Base-by-base conservation (phyloP, 2,113 vertebrate genomes). In the Murina feae region DNA sequence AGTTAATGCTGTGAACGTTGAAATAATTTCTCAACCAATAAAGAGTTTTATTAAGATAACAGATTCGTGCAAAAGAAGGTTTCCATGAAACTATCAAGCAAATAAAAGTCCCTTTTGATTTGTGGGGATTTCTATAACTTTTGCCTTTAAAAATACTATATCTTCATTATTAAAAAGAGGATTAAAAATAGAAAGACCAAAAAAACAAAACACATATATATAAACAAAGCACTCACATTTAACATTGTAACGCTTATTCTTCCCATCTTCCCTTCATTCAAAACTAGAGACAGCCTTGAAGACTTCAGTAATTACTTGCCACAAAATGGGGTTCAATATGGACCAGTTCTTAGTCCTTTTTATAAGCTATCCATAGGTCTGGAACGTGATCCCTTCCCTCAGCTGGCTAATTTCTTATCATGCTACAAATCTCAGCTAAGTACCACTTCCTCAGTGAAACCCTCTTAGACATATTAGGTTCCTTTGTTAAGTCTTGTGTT, bases 21-120 rank as follows among this genome's bases (percentile, higher is more conserved):
- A 91, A 94, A 92, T 58, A 37, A 83, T 78, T 90, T 91, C 80
- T 89, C 49, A 93, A 35, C 30, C 44, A 75, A 69, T 47, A 14
- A 65, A 6, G 17, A 88, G 39, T 79, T 95, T 83, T 86, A 74
- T 74, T 84, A 91, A 51, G 68, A 94, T 51, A 88, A 53, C 37
- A 32, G 51, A 87, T 30, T 66, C 44, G 79, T n/a, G n/a, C n/a
- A n/a, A n/a, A 78, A 83, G 86, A 85, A 28, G 14, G 4, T 94
- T 95, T 9, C 23, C 80, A 65, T 72, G 39, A 89, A 96, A 76
- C 44, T 63, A 94, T 51, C 28, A 83, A 83, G 44, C 37, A 75
- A 89, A 65, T 82, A 65, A 72, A 86, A 92, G 28, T 53, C 14
- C 23, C 86, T 85, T 76, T 81, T 82, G 14, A 88, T 69, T 95